Base-by-base conservation (phyloP, 1,140 invertebrate genomes). In the Bombyx mori region DNA sequence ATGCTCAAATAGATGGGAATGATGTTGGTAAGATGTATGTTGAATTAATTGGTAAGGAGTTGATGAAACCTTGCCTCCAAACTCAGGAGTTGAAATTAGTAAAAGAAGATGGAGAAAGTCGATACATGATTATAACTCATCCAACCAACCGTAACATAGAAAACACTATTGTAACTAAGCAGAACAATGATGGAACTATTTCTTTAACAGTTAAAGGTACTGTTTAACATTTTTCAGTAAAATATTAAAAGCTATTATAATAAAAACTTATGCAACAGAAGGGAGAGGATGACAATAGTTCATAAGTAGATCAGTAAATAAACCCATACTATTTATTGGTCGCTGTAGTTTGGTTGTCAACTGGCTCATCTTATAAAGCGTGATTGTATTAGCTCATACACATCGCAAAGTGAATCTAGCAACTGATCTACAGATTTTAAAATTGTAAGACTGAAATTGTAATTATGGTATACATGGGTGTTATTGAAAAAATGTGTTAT, bases 111-210 rank as follows among this genome's bases (percentile, higher is more conserved):
- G 75, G 70, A 1, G 68, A 77, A 44, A 78, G 66, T 44, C 66
- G 68, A 43, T 86, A 80, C 62, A 65, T 84, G 22, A 71, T 84
- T 45, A 51, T 80, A 6, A 62, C 71, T 1, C 61, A 75, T 42
- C 68, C 71, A 12, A 73, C 72, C 22, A 52, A 66, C 0, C 55
- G 71, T 3, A 45, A 81, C 9, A 76, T 65, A 12, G 70, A 60
- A 42, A 68, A 62, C 58, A 64, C 77, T 47, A 66, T 83, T 44
- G 77, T 87, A 3, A 80, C 78, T 8, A 84, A 80, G 57, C 80
- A 82, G 62, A 87, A 87, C 60, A 72, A 73, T 66, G 82, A 85
- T 75, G 80, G 80, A 18, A 87, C 82, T 55, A 79, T 85, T 68
- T 81, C 82, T 42, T 67, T 85, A 52, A 77, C 71, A 51, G 58